A percentile compares a stretch with the other conserved stretches of the same genome.
These are phyloP conservation scores for Falco punctatus DNA, from an alignment of 2,113 vertebrate species.

Conservation along the genomic window DNA sequence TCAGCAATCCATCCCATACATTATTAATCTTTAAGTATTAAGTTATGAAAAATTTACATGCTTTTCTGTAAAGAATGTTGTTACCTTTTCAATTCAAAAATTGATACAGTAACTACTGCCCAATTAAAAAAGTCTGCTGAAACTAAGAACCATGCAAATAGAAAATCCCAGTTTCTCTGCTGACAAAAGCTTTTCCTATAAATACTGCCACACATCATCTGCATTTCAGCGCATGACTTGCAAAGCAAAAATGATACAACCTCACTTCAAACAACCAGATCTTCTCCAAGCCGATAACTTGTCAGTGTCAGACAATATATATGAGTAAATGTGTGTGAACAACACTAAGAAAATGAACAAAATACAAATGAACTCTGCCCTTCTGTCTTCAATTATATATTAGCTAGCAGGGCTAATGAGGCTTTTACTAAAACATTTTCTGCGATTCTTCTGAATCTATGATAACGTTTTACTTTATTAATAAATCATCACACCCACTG, in stretches of 20 bases:
- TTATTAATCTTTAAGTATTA: constrained; percentile 56
- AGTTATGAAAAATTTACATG: constrained; percentile 62
- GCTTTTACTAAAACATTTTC: constrained; percentile 7
- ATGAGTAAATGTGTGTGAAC: neutral
- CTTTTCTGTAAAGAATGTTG: neutral
- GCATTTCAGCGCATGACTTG: neutral
- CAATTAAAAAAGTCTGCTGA: neutral
- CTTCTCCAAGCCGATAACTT: neutral
- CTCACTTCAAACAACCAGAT: constrained; percentile 26
- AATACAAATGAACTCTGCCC: constrained; percentile 17
- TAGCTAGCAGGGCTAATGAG: constrained; percentile 22
- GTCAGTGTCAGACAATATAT: neutral
- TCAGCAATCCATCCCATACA: neutral
- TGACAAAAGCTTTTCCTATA: neutral
- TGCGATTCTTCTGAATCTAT: neutral
- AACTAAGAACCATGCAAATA: neutral
- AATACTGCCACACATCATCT: neutral
- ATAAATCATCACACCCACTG: constrained; percentile 31
- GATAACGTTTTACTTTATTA: constrained; percentile 21
- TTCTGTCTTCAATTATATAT: constrained; percentile 28
- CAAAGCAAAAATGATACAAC: constrained; percentile 17
- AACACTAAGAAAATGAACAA: neutral
- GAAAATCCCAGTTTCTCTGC: neutral
- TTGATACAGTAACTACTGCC: neutral
- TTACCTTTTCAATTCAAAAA: constrained; percentile 48